A percentile compares a stretch with the other conserved stretches of the same genome.
phyloP scores from a whole-genome alignment of 1,140 invertebrate species.

The Chionoecetes opilio region DNA sequence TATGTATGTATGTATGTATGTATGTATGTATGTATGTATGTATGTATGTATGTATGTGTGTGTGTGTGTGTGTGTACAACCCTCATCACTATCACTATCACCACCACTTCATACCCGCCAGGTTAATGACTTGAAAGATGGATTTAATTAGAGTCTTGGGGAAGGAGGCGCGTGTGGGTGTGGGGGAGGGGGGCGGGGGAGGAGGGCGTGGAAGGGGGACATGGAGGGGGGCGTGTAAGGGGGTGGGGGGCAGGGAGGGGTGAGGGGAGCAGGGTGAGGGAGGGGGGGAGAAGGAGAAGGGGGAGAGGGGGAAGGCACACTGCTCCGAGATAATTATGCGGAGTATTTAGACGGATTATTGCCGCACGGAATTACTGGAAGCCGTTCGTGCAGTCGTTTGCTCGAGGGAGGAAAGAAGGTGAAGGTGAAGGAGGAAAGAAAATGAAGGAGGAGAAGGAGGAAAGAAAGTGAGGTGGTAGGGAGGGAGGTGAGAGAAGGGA shows the following conservation, averaged over 20 bases:
- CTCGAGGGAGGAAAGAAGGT: background rate
- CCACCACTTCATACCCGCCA: background rate
- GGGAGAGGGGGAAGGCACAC: slow-evolving; percentile 25
- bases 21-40: slow-evolving; percentile 45
- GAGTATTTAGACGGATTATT: slow-evolving; percentile 6
- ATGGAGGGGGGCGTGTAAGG: background rate
- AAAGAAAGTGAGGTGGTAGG: background rate
- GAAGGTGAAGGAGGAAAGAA: background rate
- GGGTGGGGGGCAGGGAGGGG: background rate
- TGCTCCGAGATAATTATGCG: background rate
- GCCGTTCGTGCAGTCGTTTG: background rate
- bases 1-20: background rate
- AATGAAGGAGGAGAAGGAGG: background rate
- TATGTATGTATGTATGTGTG: slow-evolving; percentile 47
- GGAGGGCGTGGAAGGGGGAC: background rate
- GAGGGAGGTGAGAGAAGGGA: background rate
- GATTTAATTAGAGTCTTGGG: background rate
- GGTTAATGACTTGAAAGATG: slow-evolving; percentile 16
- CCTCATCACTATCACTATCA: background rate
- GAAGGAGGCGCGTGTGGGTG: background rate
- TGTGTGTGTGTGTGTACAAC: background rate
- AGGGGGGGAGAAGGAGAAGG: background rate
- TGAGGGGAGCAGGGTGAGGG: background rate
- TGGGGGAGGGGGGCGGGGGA: background rate
- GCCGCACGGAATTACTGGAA: background rate